Conservation (phyloP, 1,140 invertebrate species). For the Teleopsis dalmanni region DNA sequence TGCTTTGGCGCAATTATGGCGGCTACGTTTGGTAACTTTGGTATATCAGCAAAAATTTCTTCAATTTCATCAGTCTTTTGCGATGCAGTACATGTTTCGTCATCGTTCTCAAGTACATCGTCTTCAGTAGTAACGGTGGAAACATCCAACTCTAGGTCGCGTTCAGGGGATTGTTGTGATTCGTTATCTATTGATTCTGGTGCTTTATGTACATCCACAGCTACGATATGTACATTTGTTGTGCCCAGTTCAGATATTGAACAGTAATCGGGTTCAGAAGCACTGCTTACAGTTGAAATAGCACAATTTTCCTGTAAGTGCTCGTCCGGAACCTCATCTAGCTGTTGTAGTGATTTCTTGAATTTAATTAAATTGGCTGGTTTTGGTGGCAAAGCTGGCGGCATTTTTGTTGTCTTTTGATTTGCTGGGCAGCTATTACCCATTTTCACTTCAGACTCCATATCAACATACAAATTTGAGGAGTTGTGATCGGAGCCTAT, state of each 20-base stretch:
- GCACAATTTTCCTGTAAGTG: conserved; percentile 14
- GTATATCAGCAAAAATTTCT: conserved; percentile 46
- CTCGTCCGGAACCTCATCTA: conserved; percentile 21
- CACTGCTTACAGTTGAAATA: conserved; percentile 15
- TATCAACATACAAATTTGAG: conserved; percentile 46
- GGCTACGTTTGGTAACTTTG: conserved; percentile 50
- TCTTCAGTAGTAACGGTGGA: conserved; percentile 9
- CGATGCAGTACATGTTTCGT: conserved; percentile 22
- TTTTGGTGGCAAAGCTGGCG: conserved; percentile 56
- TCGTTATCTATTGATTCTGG: conserved; percentile 21
- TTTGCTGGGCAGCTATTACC: background rate
- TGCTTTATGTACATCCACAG: conserved; percentile 35
- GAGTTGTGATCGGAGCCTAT: conserved; percentile 40
- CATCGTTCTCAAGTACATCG: no score
- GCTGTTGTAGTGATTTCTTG: conserved; percentile 29
- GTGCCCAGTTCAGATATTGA: conserved; percentile 47
- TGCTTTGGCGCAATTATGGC: conserved; percentile 48
- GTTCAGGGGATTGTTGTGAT: conserved; percentile 11
- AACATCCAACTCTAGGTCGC: conserved; percentile 17
- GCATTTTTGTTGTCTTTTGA: conserved; percentile 19
- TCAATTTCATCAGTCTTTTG: conserved; percentile 41
- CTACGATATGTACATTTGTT: conserved; percentile 32
- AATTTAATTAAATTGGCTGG: conserved; percentile 49
- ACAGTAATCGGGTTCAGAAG: conserved; percentile 49
- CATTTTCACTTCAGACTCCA: conserved; percentile 30